Evolutionary conservation across 92 coral and sea anemone species (phyloP).

Genomic region (Pocillopora grandis): DNA sequence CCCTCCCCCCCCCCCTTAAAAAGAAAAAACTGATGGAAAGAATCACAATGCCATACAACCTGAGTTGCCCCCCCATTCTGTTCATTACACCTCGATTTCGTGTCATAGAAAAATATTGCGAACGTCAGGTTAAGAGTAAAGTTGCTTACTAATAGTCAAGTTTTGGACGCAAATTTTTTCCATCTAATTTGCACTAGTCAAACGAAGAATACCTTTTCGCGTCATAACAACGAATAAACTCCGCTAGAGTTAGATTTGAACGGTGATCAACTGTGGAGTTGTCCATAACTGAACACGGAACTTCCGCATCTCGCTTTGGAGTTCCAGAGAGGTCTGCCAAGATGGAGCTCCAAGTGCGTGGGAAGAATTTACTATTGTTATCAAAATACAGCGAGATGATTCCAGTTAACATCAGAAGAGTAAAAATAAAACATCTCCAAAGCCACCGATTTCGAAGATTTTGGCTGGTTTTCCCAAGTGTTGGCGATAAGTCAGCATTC

Average conservation of each 20-base stretch:
- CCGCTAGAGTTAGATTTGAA: conserved; percentile 71
- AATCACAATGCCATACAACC: too few species aligned
- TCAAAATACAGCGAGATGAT: conserved; percentile 1
- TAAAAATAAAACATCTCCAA: conserved; percentile 19
- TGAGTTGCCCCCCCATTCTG: too few species aligned
- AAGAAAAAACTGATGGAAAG: too few species aligned
- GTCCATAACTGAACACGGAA: conserved; percentile 35
- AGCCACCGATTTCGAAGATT: neutral
- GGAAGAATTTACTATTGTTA: neutral
- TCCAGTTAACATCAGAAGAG: neutral
- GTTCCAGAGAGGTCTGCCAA: neutral
- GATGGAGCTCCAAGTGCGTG: neutral
- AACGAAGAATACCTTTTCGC: conserved; percentile 63
- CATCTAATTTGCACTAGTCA: neutral
- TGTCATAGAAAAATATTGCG: too few species aligned
- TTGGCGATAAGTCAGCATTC: neutral
- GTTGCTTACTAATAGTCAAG: too few species aligned
- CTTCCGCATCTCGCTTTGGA: neutral
- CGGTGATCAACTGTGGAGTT: conserved; percentile 64
- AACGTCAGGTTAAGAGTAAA: too few species aligned
- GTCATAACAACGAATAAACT: conserved; percentile 76
- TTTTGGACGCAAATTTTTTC: too few species aligned
- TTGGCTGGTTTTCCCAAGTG: neutral
- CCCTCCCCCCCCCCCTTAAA: too few species aligned
- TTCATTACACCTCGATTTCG: too few species aligned